A percentile compares a stretch with the other conserved stretches of the same genome.
phyloP scores from a whole-genome alignment of 2,888 invertebrate species.

The Hypena proboscidalis region DNA sequence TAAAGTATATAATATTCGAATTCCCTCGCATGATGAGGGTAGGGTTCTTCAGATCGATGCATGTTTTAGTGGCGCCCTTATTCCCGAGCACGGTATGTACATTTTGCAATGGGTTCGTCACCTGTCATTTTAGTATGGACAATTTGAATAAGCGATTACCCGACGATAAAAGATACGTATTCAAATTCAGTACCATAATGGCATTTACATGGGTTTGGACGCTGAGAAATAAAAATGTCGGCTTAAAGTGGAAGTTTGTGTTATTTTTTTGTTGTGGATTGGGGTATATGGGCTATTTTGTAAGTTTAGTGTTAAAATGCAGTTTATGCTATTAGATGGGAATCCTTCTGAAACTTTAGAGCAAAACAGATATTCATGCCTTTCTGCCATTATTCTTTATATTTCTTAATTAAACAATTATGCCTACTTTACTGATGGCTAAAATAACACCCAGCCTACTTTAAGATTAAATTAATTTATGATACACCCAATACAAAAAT shows the following conservation, averaged over 20 bases:
- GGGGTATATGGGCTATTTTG: background rate
- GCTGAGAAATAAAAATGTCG: conserved; percentile 20
- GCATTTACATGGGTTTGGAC: conserved; percentile 23
- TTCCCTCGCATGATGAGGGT: conserved; percentile 51
- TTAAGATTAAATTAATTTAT: too few relatives aligned
- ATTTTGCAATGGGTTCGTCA: conserved; percentile 44
- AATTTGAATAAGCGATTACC: conserved; percentile 50
- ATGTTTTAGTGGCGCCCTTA: conserved; percentile 53
- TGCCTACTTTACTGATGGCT: too few relatives aligned
- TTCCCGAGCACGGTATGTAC: conserved; percentile 45
- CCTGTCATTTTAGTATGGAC: conserved; percentile 50
- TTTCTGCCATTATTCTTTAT: too few relatives aligned
- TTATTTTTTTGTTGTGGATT: conserved; percentile 1
- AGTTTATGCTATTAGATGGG: too few relatives aligned
- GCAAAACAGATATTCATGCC: background rate
- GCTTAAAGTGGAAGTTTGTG: conserved; percentile 4
- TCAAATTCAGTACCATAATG: conserved; percentile 26
- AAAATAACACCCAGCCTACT: too few relatives aligned
- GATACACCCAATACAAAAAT: too few relatives aligned
- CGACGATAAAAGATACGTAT: conserved; percentile 39
- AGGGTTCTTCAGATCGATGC: conserved; percentile 43
- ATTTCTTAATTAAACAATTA: conserved; percentile 15
- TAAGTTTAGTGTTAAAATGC: background rate
- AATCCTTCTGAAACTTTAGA: too few relatives aligned
- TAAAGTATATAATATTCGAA: conserved; percentile 8